These are phyloP conservation scores for Axis porcinus DNA, from an alignment of 2,113 vertebrate species.

Conservation along the genomic window DNA sequence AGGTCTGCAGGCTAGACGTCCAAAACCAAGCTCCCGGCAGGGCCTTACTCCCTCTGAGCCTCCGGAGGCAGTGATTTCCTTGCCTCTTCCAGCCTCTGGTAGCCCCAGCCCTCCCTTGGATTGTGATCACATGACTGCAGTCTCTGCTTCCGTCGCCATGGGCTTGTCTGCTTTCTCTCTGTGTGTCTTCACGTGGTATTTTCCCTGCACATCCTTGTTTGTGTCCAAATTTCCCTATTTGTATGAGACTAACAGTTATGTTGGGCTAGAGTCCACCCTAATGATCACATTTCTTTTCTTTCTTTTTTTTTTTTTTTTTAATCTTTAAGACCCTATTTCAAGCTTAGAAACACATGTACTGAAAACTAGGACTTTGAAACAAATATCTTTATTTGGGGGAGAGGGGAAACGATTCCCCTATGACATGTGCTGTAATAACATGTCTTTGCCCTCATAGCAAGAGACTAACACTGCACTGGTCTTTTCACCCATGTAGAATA, in stretches of 20 bases:
- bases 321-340: not conserved
- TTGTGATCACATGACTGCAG: rapidly evolving
- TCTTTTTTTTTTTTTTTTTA: not conserved
- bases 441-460: not conserved
- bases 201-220: not conserved
- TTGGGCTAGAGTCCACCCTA: not conserved
- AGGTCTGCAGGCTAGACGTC: not conserved
- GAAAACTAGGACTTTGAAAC: not conserved
- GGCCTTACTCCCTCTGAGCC: rapidly evolving
- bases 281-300: not conserved
- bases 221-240: not conserved
- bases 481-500: not conserved
- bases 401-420: rapidly evolving
- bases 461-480: not conserved
- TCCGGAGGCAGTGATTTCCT: not conserved
- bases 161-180: not conserved
- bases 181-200: not conserved
- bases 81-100: not conserved
- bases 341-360: not conserved
- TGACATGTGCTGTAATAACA: not conserved
- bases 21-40: not conserved
- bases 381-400: not conserved
- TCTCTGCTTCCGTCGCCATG: rapidly evolving
- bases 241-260: not conserved
- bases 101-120: rapidly evolving